Percentiles rank a stretch among this genome's conserved stretches.
phyloP scores from a whole-genome alignment of 2,888 invertebrate species.

The Trileptium ribeirensis region DNA sequence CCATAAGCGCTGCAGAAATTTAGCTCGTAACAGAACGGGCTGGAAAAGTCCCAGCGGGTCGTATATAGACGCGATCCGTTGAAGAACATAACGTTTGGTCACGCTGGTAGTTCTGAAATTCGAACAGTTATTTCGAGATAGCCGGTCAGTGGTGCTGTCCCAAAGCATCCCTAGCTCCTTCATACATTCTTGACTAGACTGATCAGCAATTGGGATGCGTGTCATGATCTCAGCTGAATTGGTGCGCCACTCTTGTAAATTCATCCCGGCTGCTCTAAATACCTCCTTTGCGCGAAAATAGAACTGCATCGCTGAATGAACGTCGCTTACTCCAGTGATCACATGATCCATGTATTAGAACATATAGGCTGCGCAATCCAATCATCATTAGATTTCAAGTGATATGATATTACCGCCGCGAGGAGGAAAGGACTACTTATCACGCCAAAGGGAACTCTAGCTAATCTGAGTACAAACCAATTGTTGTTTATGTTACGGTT shows the following conservation, averaged over 20 bases:
- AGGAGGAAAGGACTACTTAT: constrained; percentile 30
- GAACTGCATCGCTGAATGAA: constrained; percentile 11
- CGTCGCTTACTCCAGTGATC: background rate
- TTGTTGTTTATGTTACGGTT: too few species aligned
- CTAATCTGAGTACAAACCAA: too few species aligned
- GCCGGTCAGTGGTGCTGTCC: constrained; percentile 9
- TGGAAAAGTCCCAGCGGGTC: constrained; percentile 36
- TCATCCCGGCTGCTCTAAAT: constrained; percentile 21
- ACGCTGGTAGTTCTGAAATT: too few species aligned
- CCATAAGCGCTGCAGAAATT: constrained; percentile 42
- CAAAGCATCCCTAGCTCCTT: constrained; percentile 19
- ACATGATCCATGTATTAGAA: too few species aligned
- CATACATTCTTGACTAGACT: background rate
- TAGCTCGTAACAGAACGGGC: constrained; percentile 30
- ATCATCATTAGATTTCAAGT: background rate
- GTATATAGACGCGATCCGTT: constrained; percentile 30
- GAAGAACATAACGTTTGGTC: constrained; percentile 32
- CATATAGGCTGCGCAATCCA: constrained; percentile 3
- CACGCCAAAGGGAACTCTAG: constrained; percentile 37
- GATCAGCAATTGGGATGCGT: background rate
- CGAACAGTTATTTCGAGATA: too few species aligned
- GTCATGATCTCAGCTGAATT: background rate
- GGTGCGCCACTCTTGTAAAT: constrained; percentile 18
- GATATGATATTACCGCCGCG: background rate
- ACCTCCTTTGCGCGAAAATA: constrained; percentile 25